Percentiles rank a stretch among this genome's conserved stretches.
These are phyloP conservation scores for Dynastes maya DNA, from an alignment of 2,888 invertebrate genomes.

Conservation along the genomic window DNA sequence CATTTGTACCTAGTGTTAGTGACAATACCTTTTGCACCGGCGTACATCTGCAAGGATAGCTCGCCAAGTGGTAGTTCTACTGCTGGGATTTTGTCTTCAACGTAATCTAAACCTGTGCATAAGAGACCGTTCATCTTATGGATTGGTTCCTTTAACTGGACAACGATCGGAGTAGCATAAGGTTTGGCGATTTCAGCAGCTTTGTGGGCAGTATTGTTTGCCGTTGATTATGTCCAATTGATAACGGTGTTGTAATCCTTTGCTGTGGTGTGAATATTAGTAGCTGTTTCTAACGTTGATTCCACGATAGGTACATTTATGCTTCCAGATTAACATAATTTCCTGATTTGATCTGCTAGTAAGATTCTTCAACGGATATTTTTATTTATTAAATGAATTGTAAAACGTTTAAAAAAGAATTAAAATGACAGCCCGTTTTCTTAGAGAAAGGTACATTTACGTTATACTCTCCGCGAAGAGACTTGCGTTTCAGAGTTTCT, in stretches of 20 bases:
- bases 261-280: conserved; percentile 74
- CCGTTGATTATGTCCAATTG: conserved; percentile 74
- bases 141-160: conserved; percentile 73
- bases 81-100: conserved; percentile 74
- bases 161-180: conserved; percentile 71
- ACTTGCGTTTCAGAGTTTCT: too few relatives aligned
- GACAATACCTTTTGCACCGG: conserved; percentile 68
- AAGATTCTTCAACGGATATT: conserved; percentile 54
- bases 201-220: conserved; percentile 72
- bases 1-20: conserved; percentile 64
- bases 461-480: too few relatives aligned
- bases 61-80: conserved; percentile 73
- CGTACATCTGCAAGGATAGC: conserved; percentile 68
- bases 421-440: neutral
- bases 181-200: conserved; percentile 73
- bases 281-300: conserved; percentile 74
- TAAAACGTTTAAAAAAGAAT: neutral
- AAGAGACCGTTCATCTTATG: conserved; percentile 73
- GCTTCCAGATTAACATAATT: conserved; percentile 70
- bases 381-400: conserved; percentile 43
- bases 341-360: conserved; percentile 45
- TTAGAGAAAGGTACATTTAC: too few relatives aligned
- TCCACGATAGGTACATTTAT: conserved; percentile 74
- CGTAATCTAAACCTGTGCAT: conserved; percentile 73
- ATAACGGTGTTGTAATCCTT: conserved; percentile 73